phyloP scores from a whole-genome alignment of 2,797 vertebrate species.

The Echeneis naucrates region DNA sequence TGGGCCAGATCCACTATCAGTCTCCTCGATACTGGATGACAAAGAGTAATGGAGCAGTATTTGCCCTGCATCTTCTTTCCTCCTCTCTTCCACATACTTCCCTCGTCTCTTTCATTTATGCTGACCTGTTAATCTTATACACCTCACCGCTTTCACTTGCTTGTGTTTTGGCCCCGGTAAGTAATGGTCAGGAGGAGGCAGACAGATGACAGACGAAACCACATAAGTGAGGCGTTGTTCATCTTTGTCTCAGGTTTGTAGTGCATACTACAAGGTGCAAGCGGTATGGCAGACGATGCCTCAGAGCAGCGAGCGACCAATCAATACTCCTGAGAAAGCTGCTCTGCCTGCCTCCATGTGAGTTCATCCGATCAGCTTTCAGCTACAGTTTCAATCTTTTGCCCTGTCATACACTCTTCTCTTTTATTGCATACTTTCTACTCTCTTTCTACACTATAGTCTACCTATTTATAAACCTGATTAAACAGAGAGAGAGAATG shows the following conservation, averaged over 20 bases:
- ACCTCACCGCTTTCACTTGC: constrained; percentile 23
- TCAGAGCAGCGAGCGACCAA: constrained; percentile 52
- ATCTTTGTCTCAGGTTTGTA: constrained; percentile 41
- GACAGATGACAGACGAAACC: constrained; percentile 37
- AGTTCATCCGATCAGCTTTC: constrained; percentile 70
- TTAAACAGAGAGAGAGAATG: background rate
- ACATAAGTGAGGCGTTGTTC: constrained; percentile 20
- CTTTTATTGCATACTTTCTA: constrained; percentile 17
- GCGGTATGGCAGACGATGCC: constrained; percentile 43
- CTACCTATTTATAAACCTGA: constrained; percentile 13
- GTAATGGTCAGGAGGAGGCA: constrained; percentile 16
- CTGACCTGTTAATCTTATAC: constrained; percentile 46
- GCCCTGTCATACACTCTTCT: constrained; percentile 19
- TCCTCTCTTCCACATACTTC: background rate
- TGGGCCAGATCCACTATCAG: constrained; percentile 57
- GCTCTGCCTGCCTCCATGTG: constrained; percentile 45
- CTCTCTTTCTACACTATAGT: constrained; percentile 3
- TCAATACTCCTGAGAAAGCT: constrained; percentile 75
- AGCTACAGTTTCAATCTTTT: constrained; percentile 60
- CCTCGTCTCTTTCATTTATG: constrained; percentile 28
- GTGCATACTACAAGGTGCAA: constrained; percentile 43
- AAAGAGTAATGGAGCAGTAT: constrained; percentile 39
- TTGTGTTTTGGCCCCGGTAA: constrained; percentile 27
- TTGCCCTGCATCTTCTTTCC: constrained; percentile 1
- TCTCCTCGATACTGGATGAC: constrained; percentile 26